A percentile compares a stretch with the other conserved stretches of the same genome.
phyloP scores from a whole-genome alignment of 2,113 vertebrate genomes.

The Myiagra hebetior region DNA sequence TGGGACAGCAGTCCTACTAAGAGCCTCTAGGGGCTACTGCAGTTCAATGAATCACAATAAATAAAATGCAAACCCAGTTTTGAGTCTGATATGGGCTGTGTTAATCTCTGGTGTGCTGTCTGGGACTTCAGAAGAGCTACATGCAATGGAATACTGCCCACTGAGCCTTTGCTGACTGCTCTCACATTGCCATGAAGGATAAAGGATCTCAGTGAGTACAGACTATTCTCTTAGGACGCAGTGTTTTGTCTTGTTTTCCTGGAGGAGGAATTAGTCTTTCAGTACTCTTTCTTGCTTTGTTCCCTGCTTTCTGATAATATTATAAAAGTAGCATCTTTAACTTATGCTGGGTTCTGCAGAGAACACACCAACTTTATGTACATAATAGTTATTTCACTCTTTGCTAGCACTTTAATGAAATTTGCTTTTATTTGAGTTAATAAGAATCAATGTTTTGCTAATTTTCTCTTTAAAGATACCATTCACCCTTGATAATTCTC shows the following conservation, averaged over 20 bases:
- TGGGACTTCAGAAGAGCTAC: background rate
- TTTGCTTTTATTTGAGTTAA: conserved; percentile 6
- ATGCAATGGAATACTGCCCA: background rate
- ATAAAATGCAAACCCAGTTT: background rate
- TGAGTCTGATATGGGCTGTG: background rate
- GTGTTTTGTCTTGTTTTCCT: background rate
- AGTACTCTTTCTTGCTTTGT: background rate
- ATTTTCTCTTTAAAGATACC: conserved; percentile 19
- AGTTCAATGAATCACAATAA: conserved; percentile 24
- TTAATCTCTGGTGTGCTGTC: background rate
- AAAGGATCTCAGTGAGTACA: background rate
- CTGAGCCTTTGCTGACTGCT: background rate
- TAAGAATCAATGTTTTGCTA: conserved; percentile 9
- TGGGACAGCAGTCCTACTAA: background rate
- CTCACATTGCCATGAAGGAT: rapidly evolving
- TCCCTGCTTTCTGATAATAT: background rate
- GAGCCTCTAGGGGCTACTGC: conserved; percentile 51
- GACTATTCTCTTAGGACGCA: background rate
- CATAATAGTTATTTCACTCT: background rate
- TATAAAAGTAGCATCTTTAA: background rate
- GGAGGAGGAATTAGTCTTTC: background rate
- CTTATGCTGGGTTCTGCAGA: background rate
- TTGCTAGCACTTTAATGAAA: background rate
- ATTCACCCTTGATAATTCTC: background rate
- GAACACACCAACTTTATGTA: background rate